Base-by-base conservation (phyloP, 2,797 vertebrate species). In the Cyclura pinguis region DNA sequence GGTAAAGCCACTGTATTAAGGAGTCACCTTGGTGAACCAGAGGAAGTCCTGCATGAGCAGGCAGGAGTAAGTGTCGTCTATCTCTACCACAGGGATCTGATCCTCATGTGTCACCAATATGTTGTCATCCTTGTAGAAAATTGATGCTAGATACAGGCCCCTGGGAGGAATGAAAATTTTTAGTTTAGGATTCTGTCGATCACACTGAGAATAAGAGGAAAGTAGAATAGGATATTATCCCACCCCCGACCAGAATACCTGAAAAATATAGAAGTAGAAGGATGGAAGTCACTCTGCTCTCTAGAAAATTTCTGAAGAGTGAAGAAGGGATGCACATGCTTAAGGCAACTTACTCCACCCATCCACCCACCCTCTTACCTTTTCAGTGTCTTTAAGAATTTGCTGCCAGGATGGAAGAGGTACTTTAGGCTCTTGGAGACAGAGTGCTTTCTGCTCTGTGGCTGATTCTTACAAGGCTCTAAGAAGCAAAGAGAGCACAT, bases 401-500 rank as follows among this genome's bases (percentile, higher is more conserved):
- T 99, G 97, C 97, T 98, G 96, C 97, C 97, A 0, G 98, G 96
- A 85, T 99, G 98, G 96, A 99, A 99, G 91, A 99, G 98, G 90
- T 99, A 98, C 69, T 98, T 98, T 90, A 99, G 97, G 94, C 98
- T 99, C 97, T 99, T 99, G 92, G 98, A 99, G 14, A 99, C 98
- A 0, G 98, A 99, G 94, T 98, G 98, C 87, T 99, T 99, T 93
- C 98, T 97, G 95, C 97, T 98, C 92, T 98, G 98, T 24, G 97
- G 89, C 22, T 98, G 97, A 78, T 97, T 98, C 97, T 98, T 98
- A 96, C 97, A 98, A 90, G 97, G 97, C 76, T 99, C 98, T 98
- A 97, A 88, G 94, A 88, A 86, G 84, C 62, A 93, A 90, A 93
- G 74, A 52, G 76, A 38, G 72, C 55, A 22, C 6, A 18, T 20